A percentile compares a stretch with the other conserved stretches of the same genome.
Evolutionary conservation across 1,140 invertebrate species (phyloP).

Genomic region (Stegodyphus dumicola): DNA sequence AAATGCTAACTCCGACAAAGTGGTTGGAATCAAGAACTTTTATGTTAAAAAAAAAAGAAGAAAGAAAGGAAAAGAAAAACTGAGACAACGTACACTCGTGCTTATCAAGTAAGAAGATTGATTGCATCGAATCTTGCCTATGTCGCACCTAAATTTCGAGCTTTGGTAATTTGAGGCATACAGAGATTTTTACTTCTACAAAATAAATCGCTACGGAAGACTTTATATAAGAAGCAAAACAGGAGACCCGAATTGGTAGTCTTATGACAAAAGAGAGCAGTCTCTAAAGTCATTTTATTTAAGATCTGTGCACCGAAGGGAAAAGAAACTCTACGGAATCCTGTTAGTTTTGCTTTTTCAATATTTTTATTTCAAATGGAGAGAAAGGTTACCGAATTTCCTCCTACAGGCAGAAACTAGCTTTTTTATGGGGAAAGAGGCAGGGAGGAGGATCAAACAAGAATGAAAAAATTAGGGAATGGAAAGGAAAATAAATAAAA

Average conservation of each 20-base stretch:
- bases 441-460: conserved; percentile 6
- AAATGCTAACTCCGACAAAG: too few relatives aligned
- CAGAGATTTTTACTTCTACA: too few relatives aligned
- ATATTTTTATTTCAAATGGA: conserved; percentile 43
- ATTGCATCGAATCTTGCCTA: too few relatives aligned
- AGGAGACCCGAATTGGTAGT: conserved; percentile 18
- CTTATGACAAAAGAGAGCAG: conserved; percentile 31
- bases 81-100: too few relatives aligned
- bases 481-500: conserved; percentile 30
- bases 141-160: too few relatives aligned
- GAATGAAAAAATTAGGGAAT: conserved; percentile 12
- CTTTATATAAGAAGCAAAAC: too few relatives aligned
- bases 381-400: conserved; percentile 26
- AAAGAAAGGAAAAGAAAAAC: too few relatives aligned
- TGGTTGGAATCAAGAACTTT: too few relatives aligned
- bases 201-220: too few relatives aligned
- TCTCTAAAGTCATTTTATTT: conserved; percentile 53
- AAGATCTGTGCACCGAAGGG: conserved; percentile 24
- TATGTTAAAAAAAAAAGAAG: too few relatives aligned
- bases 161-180: too few relatives aligned
- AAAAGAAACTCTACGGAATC: conserved; percentile 37
- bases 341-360: conserved; percentile 28
- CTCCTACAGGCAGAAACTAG: background rate
- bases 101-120: too few relatives aligned
- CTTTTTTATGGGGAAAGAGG: background rate